Percentiles rank a stretch among this genome's conserved stretches.
Conservation (phyloP, 2,113 vertebrate species). For the Hemichromis elongatus region DNA sequence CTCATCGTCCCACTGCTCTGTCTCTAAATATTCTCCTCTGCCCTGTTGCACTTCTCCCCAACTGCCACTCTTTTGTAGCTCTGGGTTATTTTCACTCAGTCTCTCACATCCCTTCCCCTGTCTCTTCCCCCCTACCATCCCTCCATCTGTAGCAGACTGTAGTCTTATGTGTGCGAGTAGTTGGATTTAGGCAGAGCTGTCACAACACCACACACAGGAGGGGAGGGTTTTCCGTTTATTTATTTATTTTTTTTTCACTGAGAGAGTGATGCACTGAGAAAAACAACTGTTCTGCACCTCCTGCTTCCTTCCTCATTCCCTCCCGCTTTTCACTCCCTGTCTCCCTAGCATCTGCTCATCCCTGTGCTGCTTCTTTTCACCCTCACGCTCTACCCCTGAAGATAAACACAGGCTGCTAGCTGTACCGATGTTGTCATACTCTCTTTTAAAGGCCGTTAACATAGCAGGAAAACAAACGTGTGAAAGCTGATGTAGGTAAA, state of each 20-base stretch:
- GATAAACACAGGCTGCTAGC: slow-evolving; percentile 46
- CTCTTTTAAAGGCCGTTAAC: background rate
- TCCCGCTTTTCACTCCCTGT: background rate
- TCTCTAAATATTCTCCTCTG: slow-evolving; percentile 25
- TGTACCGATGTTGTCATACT: slow-evolving; percentile 7
- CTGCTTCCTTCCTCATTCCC: background rate
- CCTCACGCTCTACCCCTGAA: slow-evolving; percentile 18
- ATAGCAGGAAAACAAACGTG: background rate
- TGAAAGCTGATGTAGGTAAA: background rate
- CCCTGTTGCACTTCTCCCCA: slow-evolving; percentile 13
- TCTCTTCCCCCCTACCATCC: background rate
- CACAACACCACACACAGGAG: slow-evolving; percentile 17
- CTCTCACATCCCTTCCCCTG: background rate
- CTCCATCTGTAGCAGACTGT: slow-evolving; percentile 22
- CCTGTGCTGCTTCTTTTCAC: slow-evolving; percentile 2
- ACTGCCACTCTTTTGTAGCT: slow-evolving; percentile 42
- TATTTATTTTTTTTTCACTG: accelerated
- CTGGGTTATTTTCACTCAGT: slow-evolving; percentile 46
- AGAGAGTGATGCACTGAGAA: background rate
- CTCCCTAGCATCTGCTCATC: slow-evolving; percentile 35
- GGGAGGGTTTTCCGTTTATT: background rate
- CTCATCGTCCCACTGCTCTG: background rate
- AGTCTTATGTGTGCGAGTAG: background rate
- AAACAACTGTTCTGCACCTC: slow-evolving; percentile 9
- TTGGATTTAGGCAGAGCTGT: slow-evolving; percentile 34